Percentiles rank a stretch among this genome's conserved stretches.
These are phyloP conservation scores for Cygnus olor DNA, from an alignment of 2,797 vertebrate genomes.

Conservation along the genomic window DNA sequence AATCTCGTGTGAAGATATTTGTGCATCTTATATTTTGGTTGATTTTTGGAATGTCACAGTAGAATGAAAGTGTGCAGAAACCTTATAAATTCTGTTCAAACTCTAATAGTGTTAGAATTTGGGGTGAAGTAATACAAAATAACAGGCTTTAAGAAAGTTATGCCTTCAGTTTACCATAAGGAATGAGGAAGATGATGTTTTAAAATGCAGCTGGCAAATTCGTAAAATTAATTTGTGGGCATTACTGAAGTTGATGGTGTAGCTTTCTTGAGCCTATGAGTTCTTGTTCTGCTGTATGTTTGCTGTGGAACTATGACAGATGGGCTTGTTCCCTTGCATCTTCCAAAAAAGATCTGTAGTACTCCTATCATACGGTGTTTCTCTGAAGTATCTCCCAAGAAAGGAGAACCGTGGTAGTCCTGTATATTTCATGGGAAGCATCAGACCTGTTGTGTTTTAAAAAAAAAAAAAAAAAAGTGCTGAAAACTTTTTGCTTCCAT, in stretches of 20 bases:
- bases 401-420: not conserved
- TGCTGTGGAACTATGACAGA: not conserved
- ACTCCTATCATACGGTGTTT: not conserved
- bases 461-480: not conserved
- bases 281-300: not conserved
- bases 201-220: not conserved
- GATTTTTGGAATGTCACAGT: not conserved
- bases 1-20: not conserved
- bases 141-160: not conserved
- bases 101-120: not conserved
- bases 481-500: not conserved
- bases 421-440: not conserved
- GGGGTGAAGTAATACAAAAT: not conserved
- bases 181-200: not conserved
- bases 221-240: not conserved
- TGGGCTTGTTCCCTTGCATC: not conserved
- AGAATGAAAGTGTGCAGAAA: not conserved
- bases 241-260: not conserved
- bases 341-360: not conserved
- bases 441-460: not conserved
- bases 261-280: not conserved
- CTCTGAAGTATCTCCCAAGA: not conserved
- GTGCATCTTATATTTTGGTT: accelerated
- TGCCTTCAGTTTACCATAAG: not conserved
- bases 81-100: not conserved